A percentile compares a stretch with the other conserved stretches of the same genome.
Evolutionary conservation across 2,888 invertebrate genomes (phyloP).

Genomic region (Habrosyne pyritoides): DNA sequence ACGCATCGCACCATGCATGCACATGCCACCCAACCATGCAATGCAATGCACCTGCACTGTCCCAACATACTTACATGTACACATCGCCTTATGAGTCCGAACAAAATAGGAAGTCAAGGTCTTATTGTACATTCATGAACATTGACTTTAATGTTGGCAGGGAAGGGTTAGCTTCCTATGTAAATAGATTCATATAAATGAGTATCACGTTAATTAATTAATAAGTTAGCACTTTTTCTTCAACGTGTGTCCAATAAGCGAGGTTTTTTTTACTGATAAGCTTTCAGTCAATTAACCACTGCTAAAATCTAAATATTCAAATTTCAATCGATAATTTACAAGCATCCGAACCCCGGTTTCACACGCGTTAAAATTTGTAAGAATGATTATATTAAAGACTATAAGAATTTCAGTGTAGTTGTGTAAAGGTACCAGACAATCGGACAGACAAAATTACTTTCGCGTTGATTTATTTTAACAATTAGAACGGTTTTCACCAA

Average conservation of each 20-base stretch:
- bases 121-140: conserved; percentile 2
- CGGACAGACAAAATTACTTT: too few species aligned
- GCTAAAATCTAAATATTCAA: neutral
- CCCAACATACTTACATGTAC: conserved; percentile 1
- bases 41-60: conserved; percentile 4
- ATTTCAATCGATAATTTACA: too few species aligned
- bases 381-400: too few species aligned
- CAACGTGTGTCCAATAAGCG: neutral
- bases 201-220: neutral
- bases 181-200: neutral
- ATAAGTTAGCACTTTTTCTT: neutral
- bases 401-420: too few species aligned
- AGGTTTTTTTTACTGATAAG: neutral
- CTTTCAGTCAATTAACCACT: neutral
- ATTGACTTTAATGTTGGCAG: neutral
- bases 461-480: too few species aligned
- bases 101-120: conserved; percentile 2
- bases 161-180: neutral
- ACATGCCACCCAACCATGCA: conserved; percentile 7
- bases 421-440: too few species aligned
- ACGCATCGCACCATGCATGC: neutral
- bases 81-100: neutral
- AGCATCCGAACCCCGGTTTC: too few species aligned
- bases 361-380: too few species aligned
- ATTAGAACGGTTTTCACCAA: too few species aligned